Base-by-base conservation (phyloP, 92 coral and sea anemone species). In the Paramuricea clavata region DNA sequence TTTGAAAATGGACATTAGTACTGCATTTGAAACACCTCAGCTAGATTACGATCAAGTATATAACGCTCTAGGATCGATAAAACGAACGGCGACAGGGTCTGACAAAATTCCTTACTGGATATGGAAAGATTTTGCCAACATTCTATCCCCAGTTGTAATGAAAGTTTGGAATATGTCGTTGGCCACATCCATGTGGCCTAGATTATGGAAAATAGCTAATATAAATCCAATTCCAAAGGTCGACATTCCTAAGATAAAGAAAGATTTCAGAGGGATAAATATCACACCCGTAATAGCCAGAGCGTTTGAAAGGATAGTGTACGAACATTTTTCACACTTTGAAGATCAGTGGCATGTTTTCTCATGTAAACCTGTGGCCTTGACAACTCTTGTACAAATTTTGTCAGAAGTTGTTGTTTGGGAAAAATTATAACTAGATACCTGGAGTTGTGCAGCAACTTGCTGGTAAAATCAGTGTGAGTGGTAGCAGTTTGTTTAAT, bases 181-280 rank as follows among this genome's bases (percentile, higher is more conserved):
- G 57, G 41, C 32, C 34, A 79, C 22, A 34, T 81, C 77, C 56
- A 60, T 44, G 49, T 91, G 93, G 87, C 87, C 83, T 6, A 15
- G 49, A 12, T 69, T 81, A 34, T 89, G 88, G 91, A 92, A 90
- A 76, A 61, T 56, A 81, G 90, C 94, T n/a, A 88, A 91, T 52
- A 85, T 88, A 31, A 82, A 81, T 50, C 87, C 94, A 22, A 52
- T 88, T 2, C 88, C 95, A 36, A 87, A 92, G 59, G 89, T 90
- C 25, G 93, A 92, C 19, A 78, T 62, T 10, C 91, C 86, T 5
- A 35, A 39, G 54, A 83, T 70, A 47, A 36, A 68, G 25, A 43
- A 50, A 21, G 84, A 91, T 81, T 84, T 69, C 33, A 76, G 89
- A 23, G 91, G 87, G 35, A 91, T 91, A 21, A 91, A 91, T 65